phyloP scores from a whole-genome alignment of 2,113 vertebrate genomes.

The Periophthalmus modestus region DNA sequence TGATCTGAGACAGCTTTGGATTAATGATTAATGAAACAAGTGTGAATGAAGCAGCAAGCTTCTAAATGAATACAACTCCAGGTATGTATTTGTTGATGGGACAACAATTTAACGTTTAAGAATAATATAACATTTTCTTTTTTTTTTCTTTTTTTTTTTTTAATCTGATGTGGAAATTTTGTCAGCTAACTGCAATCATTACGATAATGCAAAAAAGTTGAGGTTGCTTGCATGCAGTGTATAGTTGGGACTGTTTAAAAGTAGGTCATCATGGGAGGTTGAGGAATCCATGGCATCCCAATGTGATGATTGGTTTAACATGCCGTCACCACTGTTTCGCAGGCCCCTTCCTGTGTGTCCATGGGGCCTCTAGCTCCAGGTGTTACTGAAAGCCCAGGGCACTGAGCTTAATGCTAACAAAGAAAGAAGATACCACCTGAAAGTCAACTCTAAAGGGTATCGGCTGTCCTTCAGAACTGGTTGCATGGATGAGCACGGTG shows the following conservation, averaged over 20 bases:
- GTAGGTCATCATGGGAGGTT: slow-evolving; percentile 30
- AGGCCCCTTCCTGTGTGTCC: slow-evolving; percentile 7
- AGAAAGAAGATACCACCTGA: slow-evolving; percentile 17
- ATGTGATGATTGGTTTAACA: slow-evolving; percentile 27
- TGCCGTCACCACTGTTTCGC: slow-evolving; percentile 4
- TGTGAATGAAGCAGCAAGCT: too few species aligned
- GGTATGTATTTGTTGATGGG: too few species aligned
- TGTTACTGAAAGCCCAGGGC: slow-evolving; percentile 37
- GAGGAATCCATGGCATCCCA: slow-evolving; percentile 33
- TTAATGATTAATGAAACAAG: too few species aligned
- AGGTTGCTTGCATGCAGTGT: not conserved
- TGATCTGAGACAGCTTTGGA: too few species aligned
- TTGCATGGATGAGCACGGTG: slow-evolving; percentile 37
- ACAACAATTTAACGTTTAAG: too few species aligned
- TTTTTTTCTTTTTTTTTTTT: too few species aligned
- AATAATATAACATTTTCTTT: too few species aligned
- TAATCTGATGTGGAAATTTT: not conserved
- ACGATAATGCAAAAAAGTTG: not conserved
- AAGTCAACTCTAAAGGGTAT: slow-evolving; percentile 29
- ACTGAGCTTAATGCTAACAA: slow-evolving; percentile 4
- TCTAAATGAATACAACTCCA: too few species aligned
- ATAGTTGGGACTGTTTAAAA: slow-evolving; percentile 21
- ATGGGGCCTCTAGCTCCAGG: slow-evolving; percentile 28
- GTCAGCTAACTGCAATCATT: not conserved
- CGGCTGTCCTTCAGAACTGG: slow-evolving; percentile 27